These are phyloP conservation scores for Gastrophysa polygoni DNA, from an alignment of 2,888 invertebrate genomes.

Conservation along the genomic window DNA sequence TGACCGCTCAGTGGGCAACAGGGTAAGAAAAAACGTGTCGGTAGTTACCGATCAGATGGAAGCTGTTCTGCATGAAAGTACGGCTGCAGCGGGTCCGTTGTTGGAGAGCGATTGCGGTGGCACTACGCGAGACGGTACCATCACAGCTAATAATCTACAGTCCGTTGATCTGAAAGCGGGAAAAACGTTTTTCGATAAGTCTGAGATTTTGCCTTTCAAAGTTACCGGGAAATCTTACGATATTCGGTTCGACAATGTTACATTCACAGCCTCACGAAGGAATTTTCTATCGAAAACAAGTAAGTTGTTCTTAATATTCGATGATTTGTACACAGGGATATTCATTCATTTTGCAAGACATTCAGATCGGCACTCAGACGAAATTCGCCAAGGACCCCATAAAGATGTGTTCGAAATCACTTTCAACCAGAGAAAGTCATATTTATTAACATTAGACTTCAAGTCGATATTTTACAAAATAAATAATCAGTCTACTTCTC, in stretches of 20 bases:
- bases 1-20: not conserved
- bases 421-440: too few species aligned
- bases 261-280: conserved; percentile 74
- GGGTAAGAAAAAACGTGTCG: not conserved
- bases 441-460: too few species aligned
- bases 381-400: too few species aligned
- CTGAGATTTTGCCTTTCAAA: not conserved
- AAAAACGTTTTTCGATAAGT: conserved; percentile 7
- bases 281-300: conserved; percentile 48
- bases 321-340: too few species aligned
- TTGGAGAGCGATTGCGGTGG: too few species aligned
- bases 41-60: conserved; percentile 15
- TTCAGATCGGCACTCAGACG: too few species aligned
- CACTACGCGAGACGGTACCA: too few species aligned
- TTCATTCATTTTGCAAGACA: too few species aligned
- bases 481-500: too few species aligned
- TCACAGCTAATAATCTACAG: not conserved
- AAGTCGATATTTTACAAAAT: too few species aligned
- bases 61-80: conserved; percentile 22
- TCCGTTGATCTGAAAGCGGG: conserved; percentile 12
- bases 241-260: conserved; percentile 75
- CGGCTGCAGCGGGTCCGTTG: not conserved
- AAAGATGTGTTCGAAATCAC: too few species aligned
- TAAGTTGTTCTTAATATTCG: conserved; percentile 25
- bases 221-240: conserved; percentile 59